These are phyloP conservation scores for Oryzias curvinotus DNA, from an alignment of 2,113 vertebrate species.

Conservation along the genomic window DNA sequence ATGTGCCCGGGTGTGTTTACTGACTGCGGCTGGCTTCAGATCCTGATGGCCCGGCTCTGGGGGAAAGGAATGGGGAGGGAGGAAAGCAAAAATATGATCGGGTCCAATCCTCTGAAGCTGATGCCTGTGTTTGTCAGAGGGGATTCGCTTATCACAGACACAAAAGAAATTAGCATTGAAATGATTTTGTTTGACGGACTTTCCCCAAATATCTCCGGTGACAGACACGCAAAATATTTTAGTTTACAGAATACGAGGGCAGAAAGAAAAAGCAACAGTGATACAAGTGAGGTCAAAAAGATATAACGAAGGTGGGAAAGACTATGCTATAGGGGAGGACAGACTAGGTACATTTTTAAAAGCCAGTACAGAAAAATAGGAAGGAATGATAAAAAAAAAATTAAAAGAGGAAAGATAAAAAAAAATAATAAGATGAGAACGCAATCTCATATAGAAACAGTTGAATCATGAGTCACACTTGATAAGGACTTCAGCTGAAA, in stretches of 20 bases:
- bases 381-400: slow-evolving; percentile 41
- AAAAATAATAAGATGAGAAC: slow-evolving; percentile 33
- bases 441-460: slow-evolving; percentile 43
- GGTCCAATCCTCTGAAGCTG: slow-evolving; percentile 62
- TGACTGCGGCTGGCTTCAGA: slow-evolving; percentile 46
- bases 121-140: slow-evolving; percentile 68
- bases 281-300: slow-evolving; percentile 1
- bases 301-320: slow-evolving; percentile 8
- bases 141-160: slow-evolving; percentile 71
- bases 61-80: slow-evolving; percentile 9
- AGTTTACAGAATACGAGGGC: slow-evolving; percentile 55
- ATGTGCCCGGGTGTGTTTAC: slow-evolving; percentile 38
- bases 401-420: slow-evolving; percentile 39
- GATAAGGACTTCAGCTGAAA: slow-evolving; percentile 52
- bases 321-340: slow-evolving; percentile 13
- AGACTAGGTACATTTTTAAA: slow-evolving; percentile 45
- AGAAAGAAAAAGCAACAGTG: slow-evolving; percentile 13
- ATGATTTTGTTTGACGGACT: slow-evolving; percentile 69
- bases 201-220: slow-evolving; percentile 54
- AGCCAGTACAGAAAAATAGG: slow-evolving; percentile 27
- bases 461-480: slow-evolving; percentile 58
- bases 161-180: slow-evolving; percentile 75
- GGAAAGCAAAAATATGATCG: slow-evolving; percentile 13
- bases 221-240: slow-evolving; percentile 69
- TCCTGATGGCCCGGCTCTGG: slow-evolving; percentile 45